Conservation (phyloP, 2,888 invertebrate species). For the Tuta absoluta region DNA sequence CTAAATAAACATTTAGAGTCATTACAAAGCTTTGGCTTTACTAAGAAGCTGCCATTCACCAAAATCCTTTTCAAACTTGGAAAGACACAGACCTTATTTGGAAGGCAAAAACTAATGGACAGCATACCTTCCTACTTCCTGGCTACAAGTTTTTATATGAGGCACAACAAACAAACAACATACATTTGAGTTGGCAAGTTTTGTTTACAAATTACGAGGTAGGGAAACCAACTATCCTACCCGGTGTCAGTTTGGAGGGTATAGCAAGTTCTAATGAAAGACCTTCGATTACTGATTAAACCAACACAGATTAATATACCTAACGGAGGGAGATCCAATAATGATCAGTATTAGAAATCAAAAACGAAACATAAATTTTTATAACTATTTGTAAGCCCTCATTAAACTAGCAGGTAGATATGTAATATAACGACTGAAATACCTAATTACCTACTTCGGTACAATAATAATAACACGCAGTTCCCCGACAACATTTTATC, state of each 20-base stretch:
- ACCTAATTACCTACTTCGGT: conserved; percentile 19
- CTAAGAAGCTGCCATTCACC: not conserved
- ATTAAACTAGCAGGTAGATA: conserved; percentile 6
- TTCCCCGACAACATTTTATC: conserved; percentile 41
- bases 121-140: not conserved
- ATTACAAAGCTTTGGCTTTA: not conserved
- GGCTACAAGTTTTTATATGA: no score
- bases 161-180: not conserved
- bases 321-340: no score
- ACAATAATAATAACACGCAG: conserved; percentile 20
- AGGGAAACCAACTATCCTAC: no score
- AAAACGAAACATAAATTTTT: no score
- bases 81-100: not conserved
- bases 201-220: no score
- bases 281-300: no score
- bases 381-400: not conserved
- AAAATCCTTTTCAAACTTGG: not conserved
- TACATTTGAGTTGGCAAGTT: no score
- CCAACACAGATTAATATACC: no score
- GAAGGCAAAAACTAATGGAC: not conserved
- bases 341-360: no score
- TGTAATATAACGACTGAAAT: conserved; percentile 2
- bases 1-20: conserved; percentile 23
- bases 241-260: no score
- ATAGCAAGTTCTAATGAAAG: no score